Conservation (phyloP, 2,797 vertebrate genomes). For the Amazonetta brasiliensis region DNA sequence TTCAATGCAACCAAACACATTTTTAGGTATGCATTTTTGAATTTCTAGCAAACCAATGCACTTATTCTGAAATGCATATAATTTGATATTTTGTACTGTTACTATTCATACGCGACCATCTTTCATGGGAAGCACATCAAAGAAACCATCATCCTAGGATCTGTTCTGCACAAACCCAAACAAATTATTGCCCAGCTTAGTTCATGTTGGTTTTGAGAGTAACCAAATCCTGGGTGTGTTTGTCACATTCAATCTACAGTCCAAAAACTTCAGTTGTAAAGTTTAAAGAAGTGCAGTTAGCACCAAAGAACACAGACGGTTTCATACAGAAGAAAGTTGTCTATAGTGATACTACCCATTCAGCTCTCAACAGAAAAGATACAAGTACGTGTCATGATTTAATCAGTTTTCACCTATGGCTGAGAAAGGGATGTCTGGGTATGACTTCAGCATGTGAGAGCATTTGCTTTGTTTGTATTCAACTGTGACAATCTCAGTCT, state of each 20-base stretch:
- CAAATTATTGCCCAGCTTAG: constrained; percentile 78
- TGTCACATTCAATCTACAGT: constrained; percentile 80
- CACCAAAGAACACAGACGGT: not conserved
- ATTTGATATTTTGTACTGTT: constrained; percentile 65
- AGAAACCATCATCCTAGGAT: constrained; percentile 60
- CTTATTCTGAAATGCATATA: constrained; percentile 66
- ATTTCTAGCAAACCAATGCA: constrained; percentile 65
- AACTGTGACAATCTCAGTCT: not conserved
- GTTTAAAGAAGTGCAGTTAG: not conserved
- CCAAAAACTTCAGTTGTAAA: constrained; percentile 75
- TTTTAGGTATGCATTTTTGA: constrained; percentile 67
- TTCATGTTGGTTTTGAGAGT: constrained; percentile 83
- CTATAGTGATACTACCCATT: not conserved
- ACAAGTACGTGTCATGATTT: not conserved
- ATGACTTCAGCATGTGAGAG: accelerated
- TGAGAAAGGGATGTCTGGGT: not conserved
- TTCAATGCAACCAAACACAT: constrained; percentile 72
- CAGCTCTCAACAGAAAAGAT: not conserved
- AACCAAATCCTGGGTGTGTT: constrained; percentile 82
- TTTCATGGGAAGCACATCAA: constrained; percentile 63
- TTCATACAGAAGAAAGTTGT: not conserved
- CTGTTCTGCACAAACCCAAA: constrained; percentile 38
- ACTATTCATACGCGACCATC: constrained; percentile 60
- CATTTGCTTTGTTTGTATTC: not conserved
- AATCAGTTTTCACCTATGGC: not conserved